Base-by-base conservation (phyloP, 2,888 invertebrate species). In the Brenthis daphne region DNA sequence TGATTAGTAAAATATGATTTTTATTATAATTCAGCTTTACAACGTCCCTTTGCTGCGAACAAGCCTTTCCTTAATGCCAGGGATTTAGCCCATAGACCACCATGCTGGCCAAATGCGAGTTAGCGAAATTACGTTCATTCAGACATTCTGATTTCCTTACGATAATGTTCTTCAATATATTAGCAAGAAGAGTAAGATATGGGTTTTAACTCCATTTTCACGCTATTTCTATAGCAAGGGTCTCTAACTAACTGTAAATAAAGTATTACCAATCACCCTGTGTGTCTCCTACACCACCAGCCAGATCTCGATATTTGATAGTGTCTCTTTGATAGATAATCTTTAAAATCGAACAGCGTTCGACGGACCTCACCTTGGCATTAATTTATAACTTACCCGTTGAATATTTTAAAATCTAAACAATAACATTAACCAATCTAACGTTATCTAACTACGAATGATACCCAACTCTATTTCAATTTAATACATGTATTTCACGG, bases 301-400 rank as follows among this genome's bases (percentile, higher is more conserved):
- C 75, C 77, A 87, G 88, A 88, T 89, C 84, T 70, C 77, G 69
- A 74, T 76, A 75, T 73, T 75, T 79, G 90, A 90, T 90, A 90
- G 80, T 89, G 90, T 90, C 90, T 73, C 73, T 81, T 84, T 90
- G 90, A 90, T 90, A 90, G 90, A 90, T 90, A 90, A 90, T 90
- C 90, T 90, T 83, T 81, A 77, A 74, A 81, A 90, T 91, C 90
- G 90, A 86, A 90, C 90, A 90, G 79, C 85, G 85, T 87, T 89
- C 90, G 89, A 90, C 79, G 86, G 83, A 70, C 76, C 75, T 78
- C 68, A 72, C 65, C 61, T 53, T 63, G 67, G 69, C 67, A 60
- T 68, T 73, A 69, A 75, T 75, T 71, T 74, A 75, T 75, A 74
- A 71, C 68, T 68, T 37, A 64, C 60, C 51, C 50, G 48, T 57